Conservation (phyloP, 92 coral and sea anemone species). For the Pocillopora grandis region DNA sequence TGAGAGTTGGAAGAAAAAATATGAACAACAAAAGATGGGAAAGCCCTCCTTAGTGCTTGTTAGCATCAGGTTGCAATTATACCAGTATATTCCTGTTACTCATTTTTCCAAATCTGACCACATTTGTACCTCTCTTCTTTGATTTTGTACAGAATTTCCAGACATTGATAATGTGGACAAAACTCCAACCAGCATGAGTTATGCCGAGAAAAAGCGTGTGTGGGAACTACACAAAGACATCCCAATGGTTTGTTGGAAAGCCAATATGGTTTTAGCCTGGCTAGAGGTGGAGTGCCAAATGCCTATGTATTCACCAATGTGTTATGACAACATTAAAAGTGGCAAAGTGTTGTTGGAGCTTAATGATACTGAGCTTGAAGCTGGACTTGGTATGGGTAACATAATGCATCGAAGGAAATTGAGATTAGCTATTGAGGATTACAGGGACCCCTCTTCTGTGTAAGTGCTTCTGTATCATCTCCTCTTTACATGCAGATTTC, state of each 20-base stretch:
- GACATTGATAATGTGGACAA: conserved; percentile 15
- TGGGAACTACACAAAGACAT: conserved; percentile 88
- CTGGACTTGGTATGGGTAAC: conserved; percentile 80
- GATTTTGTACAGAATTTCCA: conserved; percentile 30
- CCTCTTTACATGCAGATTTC: too few species aligned
- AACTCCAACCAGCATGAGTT: conserved; percentile 17
- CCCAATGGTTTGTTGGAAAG: conserved; percentile 93
- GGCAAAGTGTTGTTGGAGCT: conserved; percentile 89
- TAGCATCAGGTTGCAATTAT: too few species aligned
- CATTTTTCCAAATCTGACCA: too few species aligned
- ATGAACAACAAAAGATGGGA: too few species aligned
- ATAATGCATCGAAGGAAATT: conserved; percentile 88
- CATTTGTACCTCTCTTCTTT: background rate
- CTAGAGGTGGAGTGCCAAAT: conserved; percentile 91
- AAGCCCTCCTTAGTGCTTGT: too few species aligned
- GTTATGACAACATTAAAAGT: conserved; percentile 92
- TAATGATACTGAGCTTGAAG: conserved; percentile 84
- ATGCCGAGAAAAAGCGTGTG: conserved; percentile 76
- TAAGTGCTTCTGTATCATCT: background rate
- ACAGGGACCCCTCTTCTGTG: conserved; percentile 81
- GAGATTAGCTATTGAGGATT: conserved; percentile 95
- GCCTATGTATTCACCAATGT: conserved; percentile 94
- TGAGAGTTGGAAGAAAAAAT: too few species aligned
- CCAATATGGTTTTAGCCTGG: conserved; percentile 95
- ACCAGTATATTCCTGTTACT: too few species aligned